These are phyloP conservation scores for Eristalis tenax DNA, from an alignment of 2,888 invertebrate genomes.

Conservation along the genomic window DNA sequence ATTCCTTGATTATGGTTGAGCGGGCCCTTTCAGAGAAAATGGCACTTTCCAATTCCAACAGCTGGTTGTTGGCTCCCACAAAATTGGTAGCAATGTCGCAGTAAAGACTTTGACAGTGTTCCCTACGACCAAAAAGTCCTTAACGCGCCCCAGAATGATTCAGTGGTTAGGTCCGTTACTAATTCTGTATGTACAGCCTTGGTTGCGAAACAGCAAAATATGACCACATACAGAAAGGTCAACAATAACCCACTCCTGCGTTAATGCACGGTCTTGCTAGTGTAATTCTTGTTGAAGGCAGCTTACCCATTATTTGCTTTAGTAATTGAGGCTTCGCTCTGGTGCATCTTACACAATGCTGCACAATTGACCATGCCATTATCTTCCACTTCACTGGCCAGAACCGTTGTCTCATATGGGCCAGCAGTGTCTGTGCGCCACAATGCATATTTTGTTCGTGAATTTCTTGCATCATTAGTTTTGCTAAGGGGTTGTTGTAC, in stretches of 20 bases:
- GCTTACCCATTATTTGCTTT: slow-evolving; percentile 69
- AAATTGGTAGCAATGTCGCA: slow-evolving; percentile 67
- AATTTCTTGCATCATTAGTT: slow-evolving; percentile 40
- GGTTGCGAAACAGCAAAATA: no score
- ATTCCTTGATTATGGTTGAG: slow-evolving; percentile 22
- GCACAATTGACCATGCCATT: no score
- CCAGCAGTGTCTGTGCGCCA: no score
- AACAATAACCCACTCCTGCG: slow-evolving; percentile 57
- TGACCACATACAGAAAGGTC: slow-evolving; percentile 53
- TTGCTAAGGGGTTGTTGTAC: slow-evolving; percentile 44
- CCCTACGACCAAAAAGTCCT: slow-evolving; percentile 53
- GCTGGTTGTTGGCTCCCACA: slow-evolving; percentile 45
- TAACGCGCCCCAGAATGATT: slow-evolving; percentile 52
- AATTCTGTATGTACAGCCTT: no score
- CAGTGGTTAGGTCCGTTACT: no score
- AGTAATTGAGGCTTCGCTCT: slow-evolving; percentile 54
- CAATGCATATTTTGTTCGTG: no score
- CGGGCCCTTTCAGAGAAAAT: slow-evolving; percentile 34
- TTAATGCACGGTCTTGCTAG: slow-evolving; percentile 43
- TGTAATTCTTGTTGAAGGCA: slow-evolving; percentile 24
- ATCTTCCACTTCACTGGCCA: no score
- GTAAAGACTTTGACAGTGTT: slow-evolving; percentile 37
- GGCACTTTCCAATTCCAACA: slow-evolving; percentile 16
- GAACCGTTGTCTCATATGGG: no score
- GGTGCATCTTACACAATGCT: no score